These are phyloP conservation scores for Pocillopora verrucosa DNA, from an alignment of 64 coral and sea anemone species.

Conservation along the genomic window DNA sequence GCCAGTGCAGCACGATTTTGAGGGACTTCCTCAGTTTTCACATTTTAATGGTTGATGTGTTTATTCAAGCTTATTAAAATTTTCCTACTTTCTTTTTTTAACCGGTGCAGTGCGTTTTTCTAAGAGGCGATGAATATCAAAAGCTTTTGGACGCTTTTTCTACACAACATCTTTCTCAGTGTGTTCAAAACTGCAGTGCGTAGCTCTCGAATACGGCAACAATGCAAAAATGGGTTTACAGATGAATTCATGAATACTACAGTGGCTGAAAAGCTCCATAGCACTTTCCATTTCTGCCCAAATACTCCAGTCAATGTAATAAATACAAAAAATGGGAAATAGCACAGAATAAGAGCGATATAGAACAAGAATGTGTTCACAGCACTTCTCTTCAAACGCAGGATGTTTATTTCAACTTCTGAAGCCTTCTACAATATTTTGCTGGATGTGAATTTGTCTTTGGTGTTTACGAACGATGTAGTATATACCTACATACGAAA, in stretches of 20 bases:
- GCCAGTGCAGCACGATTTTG: too few species aligned
- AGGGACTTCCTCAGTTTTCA: too few species aligned
- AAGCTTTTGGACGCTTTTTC: neutral
- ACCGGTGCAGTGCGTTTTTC: too few species aligned
- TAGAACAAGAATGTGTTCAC: constrained; percentile 1
- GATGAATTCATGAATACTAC: constrained; percentile 20
- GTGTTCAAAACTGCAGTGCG: neutral
- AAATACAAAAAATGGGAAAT: neutral
- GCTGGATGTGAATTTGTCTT: constrained; percentile 24
- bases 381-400: neutral
- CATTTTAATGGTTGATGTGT: too few species aligned
- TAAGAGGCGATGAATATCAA: too few species aligned
- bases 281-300: neutral
- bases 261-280: neutral
- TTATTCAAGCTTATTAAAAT: too few species aligned
- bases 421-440: neutral
- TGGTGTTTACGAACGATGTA: constrained; percentile 40
- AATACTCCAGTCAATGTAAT: neutral
- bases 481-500: constrained; percentile 43
- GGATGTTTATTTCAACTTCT: neutral
- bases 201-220: neutral
- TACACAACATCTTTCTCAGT: neutral
- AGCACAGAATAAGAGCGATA: neutral
- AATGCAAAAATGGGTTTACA: constrained; percentile 11
- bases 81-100: too few species aligned